These are phyloP conservation scores for Ispidina lecontei DNA, from an alignment of 2,797 vertebrate species.

Conservation along the genomic window DNA sequence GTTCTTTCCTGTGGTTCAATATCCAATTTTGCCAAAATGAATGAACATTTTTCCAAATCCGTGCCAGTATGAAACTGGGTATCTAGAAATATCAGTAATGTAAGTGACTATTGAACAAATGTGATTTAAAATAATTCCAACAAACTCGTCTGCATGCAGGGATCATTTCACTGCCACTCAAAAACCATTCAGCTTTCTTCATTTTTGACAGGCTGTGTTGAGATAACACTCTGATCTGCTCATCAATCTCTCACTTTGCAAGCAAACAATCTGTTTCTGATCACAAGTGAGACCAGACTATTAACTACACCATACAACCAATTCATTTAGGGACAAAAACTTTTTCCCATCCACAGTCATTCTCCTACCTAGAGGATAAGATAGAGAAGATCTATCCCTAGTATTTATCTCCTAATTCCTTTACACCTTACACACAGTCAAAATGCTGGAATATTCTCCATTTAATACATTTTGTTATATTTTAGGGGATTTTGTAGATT, in stretches of 20 bases:
- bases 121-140: not conserved
- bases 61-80: accelerated
- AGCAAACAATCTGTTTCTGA: not conserved
- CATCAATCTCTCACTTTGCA: not conserved
- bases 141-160: not conserved
- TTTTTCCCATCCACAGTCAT: not conserved
- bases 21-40: not conserved
- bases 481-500: not conserved
- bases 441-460: not conserved
- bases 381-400: not conserved
- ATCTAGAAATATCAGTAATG: not conserved
- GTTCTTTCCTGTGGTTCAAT: not conserved
- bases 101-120: not conserved
- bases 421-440: not conserved
- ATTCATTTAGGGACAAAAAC: not conserved
- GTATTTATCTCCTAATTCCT: not conserved
- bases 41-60: not conserved
- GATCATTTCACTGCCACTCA: not conserved
- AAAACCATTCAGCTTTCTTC: not conserved
- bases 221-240: not conserved
- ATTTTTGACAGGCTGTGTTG: not conserved
- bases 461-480: not conserved
- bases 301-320: not conserved
- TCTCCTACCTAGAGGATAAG: not conserved
- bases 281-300: not conserved